These are phyloP conservation scores for Tamias sibiricus DNA, from an alignment of 2,113 vertebrate genomes.

Conservation along the genomic window DNA sequence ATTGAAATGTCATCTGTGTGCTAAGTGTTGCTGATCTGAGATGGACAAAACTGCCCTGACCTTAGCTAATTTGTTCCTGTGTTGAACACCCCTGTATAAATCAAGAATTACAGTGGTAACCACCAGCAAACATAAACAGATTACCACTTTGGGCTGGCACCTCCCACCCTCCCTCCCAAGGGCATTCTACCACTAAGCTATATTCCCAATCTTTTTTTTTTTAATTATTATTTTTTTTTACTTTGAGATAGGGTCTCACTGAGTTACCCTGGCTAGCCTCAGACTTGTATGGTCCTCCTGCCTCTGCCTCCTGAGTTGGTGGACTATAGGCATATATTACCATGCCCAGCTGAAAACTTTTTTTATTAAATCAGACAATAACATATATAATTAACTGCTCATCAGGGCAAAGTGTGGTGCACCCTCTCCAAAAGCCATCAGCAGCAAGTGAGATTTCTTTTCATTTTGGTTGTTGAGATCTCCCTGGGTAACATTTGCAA, in stretches of 20 bases:
- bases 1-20: not conserved
- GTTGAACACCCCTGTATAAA: not conserved
- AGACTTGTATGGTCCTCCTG: too few relatives aligned
- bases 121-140: not conserved
- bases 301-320: too few relatives aligned
- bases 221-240: too few relatives aligned
- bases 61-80: not conserved
- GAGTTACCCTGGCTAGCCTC: too few relatives aligned
- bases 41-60: not conserved
- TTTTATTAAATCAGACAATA: slow-evolving; percentile 15
- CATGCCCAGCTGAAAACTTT: not conserved
- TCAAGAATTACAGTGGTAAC: not conserved
- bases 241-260: too few relatives aligned
- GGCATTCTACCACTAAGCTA: too few relatives aligned
- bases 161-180: too few relatives aligned
- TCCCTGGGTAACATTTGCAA: not conserved
- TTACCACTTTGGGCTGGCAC: not conserved
- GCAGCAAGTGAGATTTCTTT: not conserved
- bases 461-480: not conserved
- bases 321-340: too few relatives aligned
- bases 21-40: not conserved
- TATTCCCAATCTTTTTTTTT: too few relatives aligned
- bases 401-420: not conserved
- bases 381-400: not conserved
- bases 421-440: not conserved